Percentiles rank a stretch among this genome's conserved stretches.
phyloP scores from a whole-genome alignment of 1,140 invertebrate genomes.

The roundworm (Caenorhabditis elegans) region WBcel235 BX284605.5:11466001-11466500 shows the following conservation, averaged over 20 bases:
- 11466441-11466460: slow-evolving; percentile 55
- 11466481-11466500: slow-evolving; percentile 65
- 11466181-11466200: slow-evolving; percentile 54
- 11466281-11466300: slow-evolving; percentile 74
- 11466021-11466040: not conserved
- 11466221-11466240: slow-evolving; percentile 73
- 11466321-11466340: slow-evolving; percentile 62
- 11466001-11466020: not conserved
- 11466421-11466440: slow-evolving; percentile 60
- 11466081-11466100: not conserved
- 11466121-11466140: slow-evolving; percentile 54
- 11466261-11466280: slow-evolving; percentile 72
- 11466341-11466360: slow-evolving; percentile 56
- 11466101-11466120: slow-evolving; percentile 43
- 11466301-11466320: slow-evolving; percentile 77
- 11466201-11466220: slow-evolving; percentile 61
- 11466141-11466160: slow-evolving; percentile 57
- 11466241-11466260: slow-evolving; percentile 74
- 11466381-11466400: slow-evolving; percentile 55
- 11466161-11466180: slow-evolving; percentile 50
- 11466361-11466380: slow-evolving; percentile 57
- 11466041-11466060: not conserved
- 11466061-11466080: not conserved
- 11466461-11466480: slow-evolving; percentile 60
- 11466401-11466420: slow-evolving; percentile 44